Base-by-base conservation (phyloP, 2,888 invertebrate genomes). In the Brachyopa scutellaris region DNA sequence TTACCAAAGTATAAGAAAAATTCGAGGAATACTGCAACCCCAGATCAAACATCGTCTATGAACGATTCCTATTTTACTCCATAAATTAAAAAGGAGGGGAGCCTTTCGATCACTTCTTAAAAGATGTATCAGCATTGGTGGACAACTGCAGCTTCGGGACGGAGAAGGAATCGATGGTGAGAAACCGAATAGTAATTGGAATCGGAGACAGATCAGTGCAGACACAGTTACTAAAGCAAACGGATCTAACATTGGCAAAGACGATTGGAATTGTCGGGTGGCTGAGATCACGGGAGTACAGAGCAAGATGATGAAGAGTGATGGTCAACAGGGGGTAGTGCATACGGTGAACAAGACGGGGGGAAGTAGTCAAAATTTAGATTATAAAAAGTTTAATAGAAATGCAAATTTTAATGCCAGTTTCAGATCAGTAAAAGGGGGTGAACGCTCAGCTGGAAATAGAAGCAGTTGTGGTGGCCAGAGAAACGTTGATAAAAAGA, bases 111-210 rank as follows among this genome's bases (percentile, higher is more conserved):
- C 33, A 51, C 2, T 51, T 51, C 19, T 9, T 51, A 1, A 38
- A 29, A 8, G 49, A 66, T 15, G 19, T 66, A 31, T 53, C 64
- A 21, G 40, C 51, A 2, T 23, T 66, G 2, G 66, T 53, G 8
- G 38, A 69, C 7, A 59, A 19, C 29, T 67, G 55, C 13, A 67
- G 15, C 9, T 59, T 69, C 38, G 57, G 49, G 2, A 17, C 45
- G 1, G 47, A 67, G 26, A 55, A 67, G 19, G 36, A 67, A 2
- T 67, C 67, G 9, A 67, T 67, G 55, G 31, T 67, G 23, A 55
- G 67, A 45, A 55, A 67, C 1, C 55, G 67, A 9, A 67, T 47
- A 7, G 67, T 67, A 4, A 19, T 66, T 2, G 66, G 42, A 8
- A 53, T 53, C 23, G 53, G n/a, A 23, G 42, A 66, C 45, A 33